Conservation (phyloP, 1,140 invertebrate species). For the Arion vulgaris region DNA sequence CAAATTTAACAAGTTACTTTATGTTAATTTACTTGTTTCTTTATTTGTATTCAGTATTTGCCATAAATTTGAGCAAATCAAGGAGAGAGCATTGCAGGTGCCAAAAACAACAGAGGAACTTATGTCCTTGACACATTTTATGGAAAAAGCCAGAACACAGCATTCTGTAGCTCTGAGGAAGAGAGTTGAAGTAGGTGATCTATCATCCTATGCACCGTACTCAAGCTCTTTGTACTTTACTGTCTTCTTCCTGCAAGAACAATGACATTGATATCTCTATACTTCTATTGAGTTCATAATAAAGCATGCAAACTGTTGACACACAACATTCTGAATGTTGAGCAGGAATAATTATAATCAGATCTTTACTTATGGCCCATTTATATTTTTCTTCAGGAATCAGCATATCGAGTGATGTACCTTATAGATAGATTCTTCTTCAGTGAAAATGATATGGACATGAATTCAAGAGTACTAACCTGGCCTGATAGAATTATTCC, state of each 20-base stretch:
- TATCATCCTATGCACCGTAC: too few relatives aligned
- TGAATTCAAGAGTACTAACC: constrained; percentile 71
- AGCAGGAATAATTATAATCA: too few relatives aligned
- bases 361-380: too few relatives aligned
- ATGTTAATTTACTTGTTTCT: too few relatives aligned
- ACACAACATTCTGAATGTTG: too few relatives aligned
- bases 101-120: constrained; percentile 71
- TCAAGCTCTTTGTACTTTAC: too few relatives aligned
- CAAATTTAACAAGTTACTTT: too few relatives aligned
- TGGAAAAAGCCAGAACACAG: constrained; percentile 65
- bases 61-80: constrained; percentile 65
- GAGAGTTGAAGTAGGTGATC: constrained; percentile 54
- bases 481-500: constrained; percentile 71
- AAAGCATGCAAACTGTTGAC: too few relatives aligned
- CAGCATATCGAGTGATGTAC: constrained; percentile 66
- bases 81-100: constrained; percentile 61
- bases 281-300: too few relatives aligned
- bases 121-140: constrained; percentile 69
- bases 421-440: constrained; percentile 71
- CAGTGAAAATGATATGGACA: constrained; percentile 67
- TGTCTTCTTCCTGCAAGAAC: too few relatives aligned
- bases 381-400: constrained; percentile 55
- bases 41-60: constrained; percentile 63
- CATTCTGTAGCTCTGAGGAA: constrained; percentile 68
- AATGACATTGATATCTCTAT: too few relatives aligned